Evolutionary conservation across 2,113 vertebrate species (phyloP), one percentile per base, ranked within the genome.

Genomic region (Cacatua alba): DNA sequence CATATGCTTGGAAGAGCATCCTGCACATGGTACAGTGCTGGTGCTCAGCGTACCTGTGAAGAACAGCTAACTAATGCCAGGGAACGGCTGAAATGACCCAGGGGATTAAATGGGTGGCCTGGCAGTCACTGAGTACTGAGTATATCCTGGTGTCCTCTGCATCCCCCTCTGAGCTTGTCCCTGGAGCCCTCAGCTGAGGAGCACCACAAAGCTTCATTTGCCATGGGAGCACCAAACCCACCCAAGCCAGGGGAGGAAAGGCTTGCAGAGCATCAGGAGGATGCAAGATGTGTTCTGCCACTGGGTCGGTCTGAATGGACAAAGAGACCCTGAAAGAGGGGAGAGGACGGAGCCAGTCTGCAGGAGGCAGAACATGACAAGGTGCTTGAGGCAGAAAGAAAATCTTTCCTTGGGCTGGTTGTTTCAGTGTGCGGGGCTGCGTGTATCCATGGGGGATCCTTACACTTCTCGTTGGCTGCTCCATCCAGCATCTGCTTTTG

Each of bases 401-500:
- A 90, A 80, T 43, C 82, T 81, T 82, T 91, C 60, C 55, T 28
- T 2, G 9, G 18, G 25, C 44, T 0, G 3, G 24, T 20, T 55
- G 28, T 83, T 85, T 78, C 74, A 48, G 43, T 71, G 44, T 28
- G 7, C 85, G 74, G 83, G 51, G 79, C 83, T 53, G 25, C n/a
- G 23, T 7, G 10, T 44, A 84, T 59, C 87, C 94, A 57, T 2
- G 0, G 81, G 82, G 86, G 76, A n/a, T 64, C 59, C 82, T 94
- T 82, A 85, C 3, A 5, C 55, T 90, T 60, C 78, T 75, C 5
- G 0, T 79, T 95, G 91, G 26, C 85, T 94, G 86, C 83, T 97
- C 85, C 77, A 59, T 83, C 71, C 90, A 91, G 95, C 95, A 97
- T 97, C 97, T 98, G 96, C 91, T 97, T 95, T 72, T 14, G 16